Conservation (phyloP, 30 jellyfish, hydroid and myxozoan genomes). For the Aurelia coerulea region DNA sequence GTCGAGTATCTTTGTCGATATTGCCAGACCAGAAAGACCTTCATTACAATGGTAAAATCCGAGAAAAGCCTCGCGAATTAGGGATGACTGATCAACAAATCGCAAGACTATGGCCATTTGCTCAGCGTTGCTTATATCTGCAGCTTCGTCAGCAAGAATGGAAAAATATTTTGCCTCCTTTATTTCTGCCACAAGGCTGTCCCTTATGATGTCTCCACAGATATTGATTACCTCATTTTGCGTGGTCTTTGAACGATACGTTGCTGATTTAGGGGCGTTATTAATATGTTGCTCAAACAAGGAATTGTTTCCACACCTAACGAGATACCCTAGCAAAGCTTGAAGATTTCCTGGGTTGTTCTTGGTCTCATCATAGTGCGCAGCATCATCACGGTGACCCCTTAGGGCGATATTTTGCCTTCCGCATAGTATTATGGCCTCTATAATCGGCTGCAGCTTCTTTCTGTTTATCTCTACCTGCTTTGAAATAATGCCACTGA, state of each 20-base stretch:
- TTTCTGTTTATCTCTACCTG: background rate
- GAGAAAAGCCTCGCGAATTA: constrained; percentile 65
- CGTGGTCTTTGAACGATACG: constrained; percentile 26
- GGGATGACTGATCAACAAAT: constrained; percentile 24
- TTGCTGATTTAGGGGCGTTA: background rate
- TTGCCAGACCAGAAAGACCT: constrained; percentile 74
- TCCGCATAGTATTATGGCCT: background rate
- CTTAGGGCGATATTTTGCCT: constrained; percentile 18
- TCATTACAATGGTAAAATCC: constrained; percentile 58
- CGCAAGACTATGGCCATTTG: constrained; percentile 59
- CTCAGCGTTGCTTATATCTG: constrained; percentile 33
- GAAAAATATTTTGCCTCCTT: constrained; percentile 47
- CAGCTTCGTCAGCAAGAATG: constrained; percentile 63
- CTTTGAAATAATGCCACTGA: background rate
- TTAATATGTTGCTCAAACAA: background rate
- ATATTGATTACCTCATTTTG: constrained; percentile 60
- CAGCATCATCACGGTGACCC: constrained; percentile 31
- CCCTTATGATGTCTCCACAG: constrained; percentile 59
- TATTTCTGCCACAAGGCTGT: background rate
- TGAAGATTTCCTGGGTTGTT: constrained; percentile 38
- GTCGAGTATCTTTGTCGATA: no score
- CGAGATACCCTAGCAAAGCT: background rate
- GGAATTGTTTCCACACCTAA: background rate
- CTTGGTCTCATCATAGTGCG: constrained; percentile 1
- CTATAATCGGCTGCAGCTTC: background rate